Evolutionary conservation across 2,888 invertebrate species (phyloP).

Genomic region (Ormyrus nitidulus): DNA sequence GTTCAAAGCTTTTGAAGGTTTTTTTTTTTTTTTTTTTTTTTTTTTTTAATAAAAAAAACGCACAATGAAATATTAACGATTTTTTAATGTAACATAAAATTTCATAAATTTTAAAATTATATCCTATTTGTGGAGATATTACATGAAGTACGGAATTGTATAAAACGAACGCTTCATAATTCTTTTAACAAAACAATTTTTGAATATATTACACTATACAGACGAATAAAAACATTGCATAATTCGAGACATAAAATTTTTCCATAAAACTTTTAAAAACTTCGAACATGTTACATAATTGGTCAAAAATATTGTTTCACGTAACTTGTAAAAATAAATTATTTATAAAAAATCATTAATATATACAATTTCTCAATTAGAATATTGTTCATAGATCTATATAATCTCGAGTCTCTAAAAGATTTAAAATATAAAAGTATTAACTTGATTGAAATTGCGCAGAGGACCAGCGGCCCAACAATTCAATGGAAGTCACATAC

Average conservation of each 20-base stretch:
- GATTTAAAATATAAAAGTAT: too few species aligned
- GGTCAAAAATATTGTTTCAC: neutral
- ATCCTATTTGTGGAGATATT: neutral
- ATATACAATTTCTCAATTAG: neutral
- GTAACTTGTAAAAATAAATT: conserved; percentile 33
- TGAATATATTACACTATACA: conserved; percentile 2
- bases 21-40: too few species aligned
- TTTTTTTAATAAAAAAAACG: neutral
- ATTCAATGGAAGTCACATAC: conserved; percentile 69
- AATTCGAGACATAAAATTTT: neutral
- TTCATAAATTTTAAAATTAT: neutral
- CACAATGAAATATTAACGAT: conserved; percentile 7
- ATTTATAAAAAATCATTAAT: conserved; percentile 12
- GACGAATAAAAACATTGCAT: neutral
- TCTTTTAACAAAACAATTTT: neutral
- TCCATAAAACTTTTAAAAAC: conserved; percentile 1
- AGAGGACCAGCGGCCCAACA: conserved; percentile 68
- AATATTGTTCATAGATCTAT: neutral
- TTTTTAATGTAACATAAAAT: conserved; percentile 22
- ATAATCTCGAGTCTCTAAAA: neutral
- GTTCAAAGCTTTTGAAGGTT: conserved; percentile 39
- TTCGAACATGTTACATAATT: neutral
- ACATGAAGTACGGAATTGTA: too few species aligned
- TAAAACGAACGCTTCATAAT: too few species aligned
- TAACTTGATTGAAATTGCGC: conserved; percentile 2